Evolutionary conservation across 2,797 vertebrate species (phyloP), one percentile per base, ranked within the genome.

Genomic region (Acropternis orthonyx): DNA sequence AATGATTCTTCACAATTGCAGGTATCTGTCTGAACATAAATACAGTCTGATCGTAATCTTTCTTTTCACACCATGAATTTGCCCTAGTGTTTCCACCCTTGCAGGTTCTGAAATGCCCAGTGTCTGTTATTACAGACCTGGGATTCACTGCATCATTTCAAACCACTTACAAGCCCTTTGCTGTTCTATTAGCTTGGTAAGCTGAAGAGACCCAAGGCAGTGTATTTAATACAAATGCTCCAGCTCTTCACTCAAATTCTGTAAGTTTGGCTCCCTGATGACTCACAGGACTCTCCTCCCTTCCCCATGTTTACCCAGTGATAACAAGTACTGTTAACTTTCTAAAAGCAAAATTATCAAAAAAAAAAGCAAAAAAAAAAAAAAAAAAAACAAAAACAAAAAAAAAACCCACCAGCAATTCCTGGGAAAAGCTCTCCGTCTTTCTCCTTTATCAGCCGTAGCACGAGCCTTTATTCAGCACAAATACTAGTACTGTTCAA

Each of bases 1-100:
- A 97, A 97, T 97, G 94, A 97, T 97, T 97, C 96, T 93, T 97
- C 96, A 97, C 94, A 96, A 96, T 85, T 97, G 85, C 95, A 82
- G 97, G 92, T 94, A 96, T 97, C 96, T 97, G 95, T 95, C 96
- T 96, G 68, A 95, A 84, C 87, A 96, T 85, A 97, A 84, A 85
- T 78, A 68, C 67, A 77, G 83, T 39, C 65, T 77, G 71, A 96
- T 92, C 0, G 0, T 85, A 88, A 95, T 95, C 95, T 97, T 89
- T 77, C 95, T 97, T 93, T 93, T 95, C 93, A 96, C 89, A 95
- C 96, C 95, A 75, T 90, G 93, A 83, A 84, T 94, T 96, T 96
- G 83, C 71, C 67, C 85, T 69, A 48, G 61, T 56, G 74, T 92
- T 93, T 96, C 90, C 94, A 96, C 54, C 44, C 85, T 85, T 83